Base-by-base conservation (phyloP, 2,888 invertebrate genomes). In the Craniophora ligustri region DNA sequence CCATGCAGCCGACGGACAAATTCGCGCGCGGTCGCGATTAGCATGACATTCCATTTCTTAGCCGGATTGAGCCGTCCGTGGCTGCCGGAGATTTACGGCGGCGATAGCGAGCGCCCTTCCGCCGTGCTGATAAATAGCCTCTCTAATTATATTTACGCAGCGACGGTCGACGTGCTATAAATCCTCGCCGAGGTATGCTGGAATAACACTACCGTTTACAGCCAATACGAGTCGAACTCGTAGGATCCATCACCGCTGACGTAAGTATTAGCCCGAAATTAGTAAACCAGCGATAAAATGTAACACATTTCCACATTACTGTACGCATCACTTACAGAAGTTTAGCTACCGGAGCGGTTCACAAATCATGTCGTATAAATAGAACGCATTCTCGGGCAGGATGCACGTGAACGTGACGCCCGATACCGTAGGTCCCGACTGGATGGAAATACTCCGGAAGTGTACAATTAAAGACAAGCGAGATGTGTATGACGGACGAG, bases 141-240 rank as follows among this genome's bases (percentile, higher is more conserved):
- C 88, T 91, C 88, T 92, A 92, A 92, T 92, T 92, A 92, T 92
- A 92, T 92, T 92, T 92, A 93, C 92, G 89, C 89, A 86, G 90
- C 87, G 88, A 86, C 89, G 83, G 82, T 77, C 86, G 88, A 84
- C 86, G 82, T 81, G 82, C 87, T 81, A 91, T 92, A 92, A 91
- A 92, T 92, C 85, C 84, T 69, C 78, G 65, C 62, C 57, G 65
- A 70, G 85, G 89, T 86, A 89, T 90, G 88, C 80, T 76, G 83
- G 87, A 86, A 87, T 88, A 91, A 86, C 88, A 85, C 81, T 69
- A 70, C 76, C 82, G 80, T 82, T 81, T 83, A 86, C 81, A 81
- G 79, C 78, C 84, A 74, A 83, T 84, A 82, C 74, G 69, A 72
- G 75, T 75, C 72, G 69, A 74, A 67, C 75, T 81, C 76, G 72